Evolutionary conservation across 2,888 invertebrate genomes (phyloP).

Genomic region (Stenichneumon culpator): DNA sequence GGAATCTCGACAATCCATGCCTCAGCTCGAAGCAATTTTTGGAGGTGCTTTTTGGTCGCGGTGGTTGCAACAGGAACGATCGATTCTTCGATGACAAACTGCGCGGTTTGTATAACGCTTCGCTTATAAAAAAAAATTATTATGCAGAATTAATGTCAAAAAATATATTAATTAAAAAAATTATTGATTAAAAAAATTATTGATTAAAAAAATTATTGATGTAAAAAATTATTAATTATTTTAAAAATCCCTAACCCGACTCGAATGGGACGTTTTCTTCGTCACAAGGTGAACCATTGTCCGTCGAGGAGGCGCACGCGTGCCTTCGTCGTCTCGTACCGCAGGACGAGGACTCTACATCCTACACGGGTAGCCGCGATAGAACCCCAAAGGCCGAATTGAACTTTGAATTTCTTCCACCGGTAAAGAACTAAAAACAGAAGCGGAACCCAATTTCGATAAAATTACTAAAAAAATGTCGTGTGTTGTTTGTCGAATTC

Average conservation of each 20-base stretch:
- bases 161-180: neutral
- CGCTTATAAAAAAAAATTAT: too few relatives aligned
- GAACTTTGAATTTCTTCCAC: constrained; percentile 74
- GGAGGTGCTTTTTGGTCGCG: constrained; percentile 83
- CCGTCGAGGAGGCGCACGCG: constrained; percentile 71
- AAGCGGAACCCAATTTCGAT: constrained; percentile 64
- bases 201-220: neutral
- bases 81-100: constrained; percentile 4
- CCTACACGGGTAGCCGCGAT: constrained; percentile 49
- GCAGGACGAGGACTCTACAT: constrained; percentile 59
- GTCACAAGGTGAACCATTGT: constrained; percentile 75
- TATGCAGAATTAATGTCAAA: neutral
- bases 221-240: neutral
- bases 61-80: constrained; percentile 61
- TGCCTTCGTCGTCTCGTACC: constrained; percentile 73
- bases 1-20: constrained; percentile 72
- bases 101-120: constrained; percentile 61
- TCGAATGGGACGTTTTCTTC: neutral
- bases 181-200: constrained; percentile 5
- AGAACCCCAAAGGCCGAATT: constrained; percentile 34
- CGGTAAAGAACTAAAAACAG: constrained; percentile 67
- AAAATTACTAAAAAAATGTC: neutral
- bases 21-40: constrained; percentile 85
- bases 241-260: neutral
- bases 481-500: neutral